A percentile compares a stretch with the other conserved stretches of the same genome.
Conservation (phyloP, 1,140 invertebrate genomes). For the Cotesia glomerata region DNA sequence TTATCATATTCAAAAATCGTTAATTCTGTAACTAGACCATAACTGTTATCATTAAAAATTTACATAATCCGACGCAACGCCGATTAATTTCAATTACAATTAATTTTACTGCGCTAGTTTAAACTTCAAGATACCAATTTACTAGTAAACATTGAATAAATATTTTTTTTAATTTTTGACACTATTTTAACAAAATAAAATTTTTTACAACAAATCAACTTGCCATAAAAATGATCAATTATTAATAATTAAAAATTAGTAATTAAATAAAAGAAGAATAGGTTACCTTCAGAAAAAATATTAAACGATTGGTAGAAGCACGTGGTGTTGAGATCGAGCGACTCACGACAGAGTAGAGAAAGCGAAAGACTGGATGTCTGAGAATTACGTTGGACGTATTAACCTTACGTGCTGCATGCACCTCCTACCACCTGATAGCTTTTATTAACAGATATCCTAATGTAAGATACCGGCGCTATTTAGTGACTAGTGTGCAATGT, state of each 20-base stretch:
- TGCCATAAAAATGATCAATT: no score
- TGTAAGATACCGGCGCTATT: background rate
- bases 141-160: no score
- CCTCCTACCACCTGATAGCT: slow-evolving; percentile 25
- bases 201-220: no score
- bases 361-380: slow-evolving; percentile 59
- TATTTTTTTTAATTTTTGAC: no score
- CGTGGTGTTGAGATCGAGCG: slow-evolving; percentile 38
- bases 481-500: slow-evolving; percentile 14
- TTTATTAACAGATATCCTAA: slow-evolving; percentile 7
- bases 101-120: no score
- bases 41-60: no score
- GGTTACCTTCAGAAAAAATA: background rate
- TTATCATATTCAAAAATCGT: background rate
- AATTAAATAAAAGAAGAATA: background rate
- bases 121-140: no score
- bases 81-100: no score
- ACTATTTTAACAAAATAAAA: no score
- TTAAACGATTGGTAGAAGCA: slow-evolving; percentile 4
- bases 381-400: slow-evolving; percentile 55
- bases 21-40: no score
- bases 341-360: slow-evolving; percentile 51
- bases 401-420: slow-evolving; percentile 49
- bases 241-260: no score
- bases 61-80: no score